Percentiles rank a stretch among this genome's conserved stretches.
Evolutionary conservation across 2,113 vertebrate genomes (phyloP).

Genomic region (Pelmatolapia mariae): DNA sequence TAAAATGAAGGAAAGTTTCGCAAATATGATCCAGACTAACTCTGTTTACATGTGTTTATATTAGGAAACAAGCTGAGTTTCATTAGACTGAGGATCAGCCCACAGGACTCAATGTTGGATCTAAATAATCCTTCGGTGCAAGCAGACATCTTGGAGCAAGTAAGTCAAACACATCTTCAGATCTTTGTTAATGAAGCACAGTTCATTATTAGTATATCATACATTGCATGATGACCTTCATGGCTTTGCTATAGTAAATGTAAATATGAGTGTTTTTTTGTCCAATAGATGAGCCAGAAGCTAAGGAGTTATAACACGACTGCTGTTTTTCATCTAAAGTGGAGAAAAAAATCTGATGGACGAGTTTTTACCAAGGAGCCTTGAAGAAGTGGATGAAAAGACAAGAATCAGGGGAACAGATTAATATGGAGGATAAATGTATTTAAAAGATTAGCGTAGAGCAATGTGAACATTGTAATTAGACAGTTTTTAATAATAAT

Average conservation of each 20-base stretch:
- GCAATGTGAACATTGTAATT: not conserved
- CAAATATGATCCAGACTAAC: not conserved
- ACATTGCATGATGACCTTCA: not conserved
- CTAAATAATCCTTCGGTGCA: not conserved
- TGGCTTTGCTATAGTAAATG: not conserved
- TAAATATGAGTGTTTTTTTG: fast-evolving
- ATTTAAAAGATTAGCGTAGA: too few relatives aligned
- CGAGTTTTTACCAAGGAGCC: not conserved
- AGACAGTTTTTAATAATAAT: not conserved
- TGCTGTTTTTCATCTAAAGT: not conserved
- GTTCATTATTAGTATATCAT: not conserved
- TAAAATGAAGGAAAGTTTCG: not conserved
- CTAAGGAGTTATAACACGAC: not conserved
- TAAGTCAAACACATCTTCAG: not conserved
- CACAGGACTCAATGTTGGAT: not conserved
- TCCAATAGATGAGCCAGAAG: not conserved
- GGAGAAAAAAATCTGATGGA: not conserved
- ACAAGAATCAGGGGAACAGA: not conserved
- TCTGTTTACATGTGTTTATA: not conserved
- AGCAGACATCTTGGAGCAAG: not conserved
- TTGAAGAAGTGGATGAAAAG: not conserved
- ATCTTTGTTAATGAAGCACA: fast-evolving
- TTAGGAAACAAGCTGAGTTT: fast-evolving
- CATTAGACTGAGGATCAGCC: not conserved
- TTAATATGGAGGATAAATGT: not conserved